These are phyloP conservation scores for Corythoichthys haematopterus DNA, from an alignment of 2,113 vertebrate species.

Conservation along the genomic window DNA sequence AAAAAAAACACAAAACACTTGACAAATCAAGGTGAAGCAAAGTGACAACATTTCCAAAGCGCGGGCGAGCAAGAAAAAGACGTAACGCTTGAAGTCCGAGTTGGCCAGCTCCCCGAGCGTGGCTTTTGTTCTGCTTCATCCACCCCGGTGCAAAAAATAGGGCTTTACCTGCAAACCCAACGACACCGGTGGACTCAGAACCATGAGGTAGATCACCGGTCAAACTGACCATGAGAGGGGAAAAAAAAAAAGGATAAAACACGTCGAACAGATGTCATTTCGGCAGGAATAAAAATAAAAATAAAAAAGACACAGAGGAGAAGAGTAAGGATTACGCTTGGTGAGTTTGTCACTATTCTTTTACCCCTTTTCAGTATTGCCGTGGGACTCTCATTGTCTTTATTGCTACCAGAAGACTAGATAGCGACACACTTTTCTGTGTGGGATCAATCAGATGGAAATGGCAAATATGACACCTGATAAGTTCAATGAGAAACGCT, in stretches of 20 bases:
- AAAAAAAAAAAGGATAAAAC: conserved; percentile 56
- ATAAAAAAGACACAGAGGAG: conserved; percentile 62
- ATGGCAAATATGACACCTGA: conserved; percentile 57
- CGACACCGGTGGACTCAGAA: conserved; percentile 87
- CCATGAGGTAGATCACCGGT: conserved; percentile 99
- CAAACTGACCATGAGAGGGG: conserved; percentile 91
- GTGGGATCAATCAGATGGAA: conserved; percentile 44
- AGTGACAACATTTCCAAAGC: conserved; percentile 40
- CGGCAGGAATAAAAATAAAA: conserved; percentile 52
- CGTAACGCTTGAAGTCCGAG: conserved; percentile 51
- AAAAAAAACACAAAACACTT: conserved; percentile 29
- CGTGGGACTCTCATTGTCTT: conserved; percentile 59
- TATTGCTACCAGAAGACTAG: conserved; percentile 78
- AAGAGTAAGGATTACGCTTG: conserved; percentile 39
- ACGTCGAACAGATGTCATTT: conserved; percentile 73
- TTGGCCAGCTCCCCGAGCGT: conserved; percentile 89
- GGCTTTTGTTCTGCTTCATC: conserved; percentile 85
- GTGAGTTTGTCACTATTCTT: conserved; percentile 44
- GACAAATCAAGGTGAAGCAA: conserved; percentile 66
- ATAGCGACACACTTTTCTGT: conserved; percentile 78
- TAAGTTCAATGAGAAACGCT: conserved; percentile 53
- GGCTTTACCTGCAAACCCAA: conserved; percentile 93
- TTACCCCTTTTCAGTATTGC: conserved; percentile 54
- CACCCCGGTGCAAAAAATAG: conserved; percentile 60
- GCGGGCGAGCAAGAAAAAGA: conserved; percentile 58